A percentile compares a stretch with the other conserved stretches of the same genome.
Conservation (phyloP, 2,888 invertebrate genomes). For the Desoria tigrina region DNA sequence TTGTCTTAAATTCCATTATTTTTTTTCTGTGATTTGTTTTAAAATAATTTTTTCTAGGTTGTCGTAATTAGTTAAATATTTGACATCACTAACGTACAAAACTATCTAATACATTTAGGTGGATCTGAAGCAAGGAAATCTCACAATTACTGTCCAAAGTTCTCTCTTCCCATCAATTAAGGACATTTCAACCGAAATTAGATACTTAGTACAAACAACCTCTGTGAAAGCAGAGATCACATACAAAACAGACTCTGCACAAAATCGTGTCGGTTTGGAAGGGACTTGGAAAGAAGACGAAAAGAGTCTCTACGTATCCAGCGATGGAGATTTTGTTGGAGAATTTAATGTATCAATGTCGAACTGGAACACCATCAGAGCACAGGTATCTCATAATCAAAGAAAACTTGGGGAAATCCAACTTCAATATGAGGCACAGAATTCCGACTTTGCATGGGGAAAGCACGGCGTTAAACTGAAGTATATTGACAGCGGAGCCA, state of each 20-base stretch:
- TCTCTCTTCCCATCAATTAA: conserved; percentile 30
- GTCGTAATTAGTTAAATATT: no score
- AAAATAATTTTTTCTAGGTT: no score
- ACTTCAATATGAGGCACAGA: conserved; percentile 32
- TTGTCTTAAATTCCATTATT: no score
- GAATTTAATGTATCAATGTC: conserved; percentile 20
- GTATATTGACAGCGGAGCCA: conserved; percentile 15
- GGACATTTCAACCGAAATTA: conserved; percentile 14
- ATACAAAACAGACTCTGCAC: no score
- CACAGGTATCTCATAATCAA: conserved; percentile 14
- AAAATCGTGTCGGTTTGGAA: neutral
- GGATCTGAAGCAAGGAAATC: no score
- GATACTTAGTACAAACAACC: conserved; percentile 28
- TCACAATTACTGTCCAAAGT: no score
- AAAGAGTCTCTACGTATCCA: conserved; percentile 19
- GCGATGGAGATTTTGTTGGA: conserved; percentile 21
- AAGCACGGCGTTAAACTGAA: conserved; percentile 41
- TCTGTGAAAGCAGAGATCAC: no score
- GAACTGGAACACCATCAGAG: conserved; percentile 22
- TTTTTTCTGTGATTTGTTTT: no score
- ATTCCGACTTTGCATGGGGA: conserved; percentile 36
- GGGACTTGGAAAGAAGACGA: conserved; percentile 28
- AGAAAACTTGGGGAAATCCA: conserved; percentile 28
- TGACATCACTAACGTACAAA: no score
- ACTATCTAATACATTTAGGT: no score